Evolutionary conservation across 2,113 vertebrate genomes (phyloP).

Genomic region (Datnioides undecimradiatus): DNA sequence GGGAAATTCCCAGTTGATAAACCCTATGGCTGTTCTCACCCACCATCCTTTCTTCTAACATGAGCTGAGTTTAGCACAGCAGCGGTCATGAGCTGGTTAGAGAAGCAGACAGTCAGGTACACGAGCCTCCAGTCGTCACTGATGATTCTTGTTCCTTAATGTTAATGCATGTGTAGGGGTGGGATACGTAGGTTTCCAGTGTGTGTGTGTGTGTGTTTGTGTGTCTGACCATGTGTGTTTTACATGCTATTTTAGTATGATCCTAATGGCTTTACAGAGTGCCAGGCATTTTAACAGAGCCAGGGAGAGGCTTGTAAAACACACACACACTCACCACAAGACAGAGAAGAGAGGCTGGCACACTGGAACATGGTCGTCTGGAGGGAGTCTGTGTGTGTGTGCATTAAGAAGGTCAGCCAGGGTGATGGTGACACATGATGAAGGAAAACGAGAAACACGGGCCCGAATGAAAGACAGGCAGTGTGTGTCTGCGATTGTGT

Average conservation of each 20-base stretch:
- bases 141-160: conserved; percentile 14
- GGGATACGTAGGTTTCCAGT: conserved; percentile 28
- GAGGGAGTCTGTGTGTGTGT: conserved; percentile 56
- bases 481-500: conserved; percentile 65
- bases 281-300: conserved; percentile 78
- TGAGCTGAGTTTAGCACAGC: no score
- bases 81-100: conserved; percentile 3
- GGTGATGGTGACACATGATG: conserved; percentile 75
- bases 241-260: conserved; percentile 75
- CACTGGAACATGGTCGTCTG: conserved; percentile 58
- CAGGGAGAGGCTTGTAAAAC: conserved; percentile 73
- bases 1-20: conserved; percentile 41
- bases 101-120: conserved; percentile 30
- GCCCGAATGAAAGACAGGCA: conserved; percentile 66
- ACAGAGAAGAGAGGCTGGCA: conserved; percentile 72
- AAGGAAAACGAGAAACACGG: conserved; percentile 67
- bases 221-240: conserved; percentile 55
- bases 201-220: conserved; percentile 40
- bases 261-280: conserved; percentile 76
- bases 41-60: conserved; percentile 23
- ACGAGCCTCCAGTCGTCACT: conserved; percentile 23
- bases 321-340: conserved; percentile 71
- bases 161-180: conserved; percentile 17
- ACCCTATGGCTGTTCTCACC: conserved; percentile 12
- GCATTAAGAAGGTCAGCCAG: conserved; percentile 67